These are phyloP conservation scores for Scomber japonicus DNA, from an alignment of 2,113 vertebrate species.

Conservation along the genomic window DNA sequence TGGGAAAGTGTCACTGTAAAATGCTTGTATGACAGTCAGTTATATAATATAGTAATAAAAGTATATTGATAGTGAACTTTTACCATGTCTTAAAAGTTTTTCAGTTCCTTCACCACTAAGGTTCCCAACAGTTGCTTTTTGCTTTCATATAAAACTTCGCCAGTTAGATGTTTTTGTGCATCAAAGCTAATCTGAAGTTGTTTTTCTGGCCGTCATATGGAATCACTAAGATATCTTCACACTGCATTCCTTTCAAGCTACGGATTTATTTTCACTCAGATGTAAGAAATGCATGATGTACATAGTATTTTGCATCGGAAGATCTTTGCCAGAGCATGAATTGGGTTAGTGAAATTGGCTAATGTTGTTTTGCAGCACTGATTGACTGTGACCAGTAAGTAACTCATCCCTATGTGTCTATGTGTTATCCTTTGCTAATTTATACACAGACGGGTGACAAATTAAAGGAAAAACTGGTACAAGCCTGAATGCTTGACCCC, in stretches of 20 bases:
- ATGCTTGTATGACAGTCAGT: neutral
- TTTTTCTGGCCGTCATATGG: slow-evolving; percentile 16
- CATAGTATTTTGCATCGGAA: slow-evolving; percentile 17
- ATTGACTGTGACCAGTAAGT: neutral
- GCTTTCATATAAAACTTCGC: neutral
- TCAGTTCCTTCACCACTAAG: neutral
- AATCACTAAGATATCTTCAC: neutral
- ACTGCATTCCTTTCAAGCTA: slow-evolving; percentile 26
- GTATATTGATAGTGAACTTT: neutral
- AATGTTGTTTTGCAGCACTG: slow-evolving; percentile 25
- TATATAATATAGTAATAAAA: neutral
- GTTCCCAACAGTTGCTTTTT: neutral
- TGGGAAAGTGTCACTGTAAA: neutral
- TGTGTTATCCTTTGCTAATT: neutral
- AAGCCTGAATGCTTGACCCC: no score
- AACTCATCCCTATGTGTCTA: neutral
- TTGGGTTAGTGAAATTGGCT: slow-evolving; percentile 36
- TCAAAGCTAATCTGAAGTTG: slow-evolving; percentile 14
- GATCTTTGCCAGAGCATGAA: slow-evolving; percentile 20
- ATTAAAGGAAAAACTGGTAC: no score
- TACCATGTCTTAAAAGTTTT: neutral
- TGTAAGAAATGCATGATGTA: slow-evolving; percentile 14
- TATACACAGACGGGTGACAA: neutral
- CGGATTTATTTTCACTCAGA: slow-evolving; percentile 14
- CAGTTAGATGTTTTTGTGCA: neutral